phyloP scores from a whole-genome alignment of 1,140 invertebrate species.

The Penaeus vannamei region DNA sequence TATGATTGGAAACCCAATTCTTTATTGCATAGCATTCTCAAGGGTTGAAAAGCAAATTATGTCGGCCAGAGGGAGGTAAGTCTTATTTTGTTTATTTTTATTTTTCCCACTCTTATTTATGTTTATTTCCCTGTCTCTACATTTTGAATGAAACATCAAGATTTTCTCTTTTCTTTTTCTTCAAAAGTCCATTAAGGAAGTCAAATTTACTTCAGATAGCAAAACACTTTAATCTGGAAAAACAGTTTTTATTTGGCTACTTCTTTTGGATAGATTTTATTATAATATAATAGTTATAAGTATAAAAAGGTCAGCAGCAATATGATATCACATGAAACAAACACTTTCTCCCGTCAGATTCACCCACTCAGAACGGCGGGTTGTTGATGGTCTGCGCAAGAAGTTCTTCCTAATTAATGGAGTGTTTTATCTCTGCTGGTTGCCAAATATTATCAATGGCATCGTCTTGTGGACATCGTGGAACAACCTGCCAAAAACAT shows the following conservation, averaged over 20 bases:
- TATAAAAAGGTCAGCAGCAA: no score
- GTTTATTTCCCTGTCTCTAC: background rate
- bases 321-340: background rate
- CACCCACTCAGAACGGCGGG: slow-evolving; percentile 77
- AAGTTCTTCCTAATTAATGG: slow-evolving; percentile 84
- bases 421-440: slow-evolving; percentile 86
- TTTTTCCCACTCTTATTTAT: background rate
- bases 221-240: no score
- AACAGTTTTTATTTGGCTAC: no score
- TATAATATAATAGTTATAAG: no score
- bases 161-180: no score
- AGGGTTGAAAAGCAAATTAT: slow-evolving; percentile 49
- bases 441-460: slow-evolving; percentile 85
- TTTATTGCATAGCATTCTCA: slow-evolving; percentile 77
- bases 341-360: slow-evolving; percentile 53
- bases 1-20: slow-evolving; percentile 83
- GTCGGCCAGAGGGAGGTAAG: slow-evolving; percentile 49
- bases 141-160: background rate
- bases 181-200: background rate
- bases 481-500: slow-evolving; percentile 79
- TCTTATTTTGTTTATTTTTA: background rate
- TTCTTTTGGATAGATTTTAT: no score
- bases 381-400: slow-evolving; percentile 79
- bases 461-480: slow-evolving; percentile 83
- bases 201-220: background rate